These are phyloP conservation scores for Lingula anatina DNA, from an alignment of 2,888 invertebrate genomes.

Conservation along the genomic window DNA sequence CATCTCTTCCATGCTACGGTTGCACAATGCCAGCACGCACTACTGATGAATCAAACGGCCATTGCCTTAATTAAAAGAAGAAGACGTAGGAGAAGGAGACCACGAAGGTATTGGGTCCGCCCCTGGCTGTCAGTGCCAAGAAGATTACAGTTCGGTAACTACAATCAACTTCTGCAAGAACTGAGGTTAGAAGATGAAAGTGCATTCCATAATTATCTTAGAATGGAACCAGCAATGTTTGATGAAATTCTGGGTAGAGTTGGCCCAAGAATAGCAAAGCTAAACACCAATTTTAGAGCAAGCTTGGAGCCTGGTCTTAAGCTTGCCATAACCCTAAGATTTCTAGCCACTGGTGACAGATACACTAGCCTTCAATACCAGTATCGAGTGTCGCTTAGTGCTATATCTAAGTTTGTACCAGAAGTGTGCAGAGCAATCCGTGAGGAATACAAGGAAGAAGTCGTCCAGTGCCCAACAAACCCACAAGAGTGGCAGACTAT, in stretches of 20 bases:
- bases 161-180: conserved; percentile 10
- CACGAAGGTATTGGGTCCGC: conserved; percentile 12
- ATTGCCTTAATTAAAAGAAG: no score
- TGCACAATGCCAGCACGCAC: no score
- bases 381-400: no score
- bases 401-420: no score
- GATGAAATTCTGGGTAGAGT: conserved; percentile 14
- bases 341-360: conserved; percentile 15
- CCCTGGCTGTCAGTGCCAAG: conserved; percentile 12
- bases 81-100: conserved; percentile 10
- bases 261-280: conserved; percentile 9
- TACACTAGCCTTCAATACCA: no score
- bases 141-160: conserved; percentile 10
- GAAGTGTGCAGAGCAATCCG: no score
- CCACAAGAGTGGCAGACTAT: conserved; percentile 14
- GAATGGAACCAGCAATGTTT: conserved; percentile 15
- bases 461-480: conserved; percentile 9
- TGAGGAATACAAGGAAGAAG: no score
- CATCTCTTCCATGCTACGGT: no score
- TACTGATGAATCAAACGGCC: no score
- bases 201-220: conserved; percentile 12
- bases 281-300: conserved; percentile 12
- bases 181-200: conserved; percentile 11
- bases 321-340: conserved; percentile 10
- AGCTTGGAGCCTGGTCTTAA: conserved; percentile 9